These are phyloP conservation scores for Etheostoma cragini DNA, from an alignment of 2,113 vertebrate species.

Conservation along the genomic window DNA sequence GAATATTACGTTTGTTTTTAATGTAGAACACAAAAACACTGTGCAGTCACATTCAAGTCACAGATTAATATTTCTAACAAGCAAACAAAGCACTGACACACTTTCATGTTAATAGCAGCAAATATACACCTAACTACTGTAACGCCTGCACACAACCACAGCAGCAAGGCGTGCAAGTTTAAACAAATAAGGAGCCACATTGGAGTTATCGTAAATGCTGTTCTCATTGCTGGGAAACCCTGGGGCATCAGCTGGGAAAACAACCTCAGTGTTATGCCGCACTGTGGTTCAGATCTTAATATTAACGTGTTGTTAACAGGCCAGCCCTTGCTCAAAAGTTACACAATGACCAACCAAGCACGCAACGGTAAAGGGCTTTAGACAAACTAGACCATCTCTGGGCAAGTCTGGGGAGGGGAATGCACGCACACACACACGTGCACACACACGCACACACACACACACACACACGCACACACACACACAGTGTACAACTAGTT, in stretches of 20 bases:
- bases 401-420: constrained; percentile 1
- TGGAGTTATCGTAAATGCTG: constrained; percentile 65
- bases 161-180: constrained; percentile 65
- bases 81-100: constrained; percentile 46
- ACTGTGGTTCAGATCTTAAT: constrained; percentile 51
- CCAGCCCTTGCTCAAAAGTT: constrained; percentile 43
- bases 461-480: too few relatives aligned
- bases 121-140: constrained; percentile 37
- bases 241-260: constrained; percentile 53
- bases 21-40: constrained; percentile 1
- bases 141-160: constrained; percentile 51
- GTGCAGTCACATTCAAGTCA: neutral
- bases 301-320: constrained; percentile 56
- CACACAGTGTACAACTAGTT: too few relatives aligned
- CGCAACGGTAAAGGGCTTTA: constrained; percentile 33
- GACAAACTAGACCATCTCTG: constrained; percentile 40
- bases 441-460: too few relatives aligned
- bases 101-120: constrained; percentile 35
- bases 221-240: constrained; percentile 68
- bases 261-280: constrained; percentile 44
- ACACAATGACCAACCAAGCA: constrained; percentile 54
- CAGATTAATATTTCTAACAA: constrained; percentile 13
- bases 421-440: neutral
- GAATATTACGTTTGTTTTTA: constrained; percentile 1
- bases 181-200: constrained; percentile 71